phyloP scores from a whole-genome alignment of 2,797 vertebrate species.

The Sarcophilus harrisii region DNA sequence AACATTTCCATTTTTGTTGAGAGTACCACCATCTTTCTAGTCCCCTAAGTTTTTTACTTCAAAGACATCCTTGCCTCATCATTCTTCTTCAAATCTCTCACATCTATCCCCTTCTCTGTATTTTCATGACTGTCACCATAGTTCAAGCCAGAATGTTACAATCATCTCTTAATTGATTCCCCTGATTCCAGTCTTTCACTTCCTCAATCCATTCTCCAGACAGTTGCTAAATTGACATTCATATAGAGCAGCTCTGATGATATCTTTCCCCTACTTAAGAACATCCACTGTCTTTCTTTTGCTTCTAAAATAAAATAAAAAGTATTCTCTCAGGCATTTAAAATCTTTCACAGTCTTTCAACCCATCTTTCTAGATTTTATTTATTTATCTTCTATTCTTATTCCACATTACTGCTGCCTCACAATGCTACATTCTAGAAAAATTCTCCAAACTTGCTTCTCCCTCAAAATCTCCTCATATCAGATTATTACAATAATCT shows the following conservation, averaged over 20 bases:
- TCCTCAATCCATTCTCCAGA: not conserved
- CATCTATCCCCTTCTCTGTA: not conserved
- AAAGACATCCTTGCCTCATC: not conserved
- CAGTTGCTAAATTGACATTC: not conserved
- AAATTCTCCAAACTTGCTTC: not conserved
- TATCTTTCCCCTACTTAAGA: not conserved
- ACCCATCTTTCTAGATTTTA: not conserved
- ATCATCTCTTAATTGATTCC: not conserved
- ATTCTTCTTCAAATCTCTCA: not conserved
- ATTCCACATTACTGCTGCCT: not conserved
- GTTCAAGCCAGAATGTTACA: not conserved
- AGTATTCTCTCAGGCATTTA: not conserved
- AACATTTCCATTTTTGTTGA: not conserved
- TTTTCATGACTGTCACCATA: not conserved
- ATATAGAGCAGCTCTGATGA: not conserved
- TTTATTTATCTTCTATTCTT: not conserved
- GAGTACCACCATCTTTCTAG: not conserved
- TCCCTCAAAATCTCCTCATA: not conserved
- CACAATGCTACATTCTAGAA: not conserved
- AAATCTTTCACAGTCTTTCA: not conserved
- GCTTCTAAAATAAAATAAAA: not conserved
- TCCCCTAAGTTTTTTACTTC: not conserved
- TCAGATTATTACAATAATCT: not conserved
- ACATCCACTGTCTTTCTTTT: not conserved
- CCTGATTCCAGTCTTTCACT: not conserved